A percentile compares a stretch with the other conserved stretches of the same genome.
phyloP scores from a whole-genome alignment of 2,797 vertebrate genomes.

The Notoglanidium macrostoma region DNA sequence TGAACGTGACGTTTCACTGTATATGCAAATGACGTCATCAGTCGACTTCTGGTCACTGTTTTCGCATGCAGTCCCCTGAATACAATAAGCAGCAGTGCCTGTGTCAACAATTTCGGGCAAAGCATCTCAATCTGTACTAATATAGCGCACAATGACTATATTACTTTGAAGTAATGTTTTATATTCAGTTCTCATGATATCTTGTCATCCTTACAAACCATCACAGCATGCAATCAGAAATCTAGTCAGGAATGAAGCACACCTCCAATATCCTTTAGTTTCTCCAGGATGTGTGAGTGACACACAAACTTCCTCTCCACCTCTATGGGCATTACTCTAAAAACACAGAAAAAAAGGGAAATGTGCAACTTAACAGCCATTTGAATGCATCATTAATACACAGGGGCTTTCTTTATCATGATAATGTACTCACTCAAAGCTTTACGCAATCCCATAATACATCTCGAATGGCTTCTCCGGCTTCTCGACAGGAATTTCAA shows the following conservation, averaged over 20 bases:
- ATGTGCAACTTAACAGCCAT: background rate
- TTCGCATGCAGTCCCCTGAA: background rate
- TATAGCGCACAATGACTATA: background rate
- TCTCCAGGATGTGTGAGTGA: slow-evolving; percentile 66
- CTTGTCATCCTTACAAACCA: background rate
- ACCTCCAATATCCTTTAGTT: slow-evolving; percentile 73
- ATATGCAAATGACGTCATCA: background rate
- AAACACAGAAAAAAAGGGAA: slow-evolving; percentile 47
- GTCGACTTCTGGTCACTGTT: background rate
- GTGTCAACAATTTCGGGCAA: background rate
- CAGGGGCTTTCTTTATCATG: background rate
- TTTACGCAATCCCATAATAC: slow-evolving; percentile 1
- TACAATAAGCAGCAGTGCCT: background rate
- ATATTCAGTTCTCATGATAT: background rate
- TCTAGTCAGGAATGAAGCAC: slow-evolving; percentile 29
- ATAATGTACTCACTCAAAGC: background rate
- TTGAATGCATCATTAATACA: background rate
- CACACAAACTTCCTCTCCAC: slow-evolving; percentile 81
- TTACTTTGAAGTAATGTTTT: background rate
- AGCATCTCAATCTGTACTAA: background rate
- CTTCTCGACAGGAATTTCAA: background rate
- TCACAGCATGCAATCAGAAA: background rate
- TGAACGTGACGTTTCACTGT: background rate
- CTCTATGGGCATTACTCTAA: slow-evolving; percentile 75
- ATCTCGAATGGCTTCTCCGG: background rate